These are phyloP conservation scores for Plagiodera versicolora DNA, from an alignment of 2,888 invertebrate genomes.

Conservation along the genomic window DNA sequence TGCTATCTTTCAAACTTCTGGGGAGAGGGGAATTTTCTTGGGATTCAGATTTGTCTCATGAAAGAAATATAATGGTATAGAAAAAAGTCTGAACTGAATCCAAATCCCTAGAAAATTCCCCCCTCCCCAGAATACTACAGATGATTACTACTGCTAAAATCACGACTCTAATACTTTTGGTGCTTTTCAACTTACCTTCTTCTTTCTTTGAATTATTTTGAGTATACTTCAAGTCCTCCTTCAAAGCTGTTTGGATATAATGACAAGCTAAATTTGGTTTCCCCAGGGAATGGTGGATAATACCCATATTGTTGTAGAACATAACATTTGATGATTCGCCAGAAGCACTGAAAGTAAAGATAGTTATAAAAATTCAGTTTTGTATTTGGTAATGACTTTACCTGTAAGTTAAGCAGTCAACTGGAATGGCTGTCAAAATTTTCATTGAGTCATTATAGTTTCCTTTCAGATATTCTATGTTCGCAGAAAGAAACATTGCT, in stretches of 20 bases:
- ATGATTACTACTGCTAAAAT: no score
- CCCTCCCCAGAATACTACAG: no score
- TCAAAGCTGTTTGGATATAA: slow-evolving; percentile 77
- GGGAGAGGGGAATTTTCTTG: no score
- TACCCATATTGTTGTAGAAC: slow-evolving; percentile 81
- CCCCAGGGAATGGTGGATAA: slow-evolving; percentile 77
- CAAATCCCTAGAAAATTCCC: no score
- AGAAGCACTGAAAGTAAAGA: slow-evolving; percentile 53
- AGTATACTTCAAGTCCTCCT: slow-evolving; percentile 64
- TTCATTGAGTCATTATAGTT: slow-evolving; percentile 66
- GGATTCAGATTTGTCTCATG: no score
- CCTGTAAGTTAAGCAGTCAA: slow-evolving; percentile 55
- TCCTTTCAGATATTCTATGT: slow-evolving; percentile 66
- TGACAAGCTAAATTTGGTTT: slow-evolving; percentile 80
- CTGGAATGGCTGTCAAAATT: slow-evolving; percentile 57
- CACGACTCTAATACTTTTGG: no score
- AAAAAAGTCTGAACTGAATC: no score
- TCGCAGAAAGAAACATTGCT: slow-evolving; percentile 63
- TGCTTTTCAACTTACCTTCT: slow-evolving; percentile 26
- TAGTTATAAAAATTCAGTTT: slow-evolving; percentile 20
- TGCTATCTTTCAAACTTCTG: no score
- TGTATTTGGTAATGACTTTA: no score
- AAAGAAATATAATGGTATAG: no score
- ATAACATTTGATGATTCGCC: slow-evolving; percentile 66
- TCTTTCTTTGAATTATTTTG: slow-evolving; percentile 50